Conservation (phyloP, 2,888 invertebrate genomes). For the Drosophila siamana region DNA sequence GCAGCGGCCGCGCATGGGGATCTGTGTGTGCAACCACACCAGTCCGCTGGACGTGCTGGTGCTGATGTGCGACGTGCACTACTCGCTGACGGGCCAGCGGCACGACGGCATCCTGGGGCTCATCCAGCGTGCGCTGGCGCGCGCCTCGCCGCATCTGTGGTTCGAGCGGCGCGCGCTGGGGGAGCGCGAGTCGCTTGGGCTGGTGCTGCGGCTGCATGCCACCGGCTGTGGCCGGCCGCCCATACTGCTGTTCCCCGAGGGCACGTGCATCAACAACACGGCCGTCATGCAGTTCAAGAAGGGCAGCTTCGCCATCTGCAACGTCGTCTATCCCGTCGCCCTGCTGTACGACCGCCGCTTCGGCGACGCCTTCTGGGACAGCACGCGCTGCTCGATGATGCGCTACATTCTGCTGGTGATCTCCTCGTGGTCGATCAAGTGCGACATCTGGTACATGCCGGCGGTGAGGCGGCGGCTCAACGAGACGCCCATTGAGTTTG, state of each 20-base stretch:
- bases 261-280: conserved; percentile 99
- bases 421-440: conserved; percentile 62
- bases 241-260: conserved; percentile 98
- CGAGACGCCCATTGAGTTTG: conserved; percentile 51
- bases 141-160: conserved; percentile 98
- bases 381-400: conserved; percentile 60
- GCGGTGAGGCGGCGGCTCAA: conserved; percentile 21
- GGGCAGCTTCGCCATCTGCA: conserved; percentile 98
- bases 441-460: conserved; percentile 67
- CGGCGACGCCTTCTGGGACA: conserved; percentile 72
- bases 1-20: conserved; percentile 91
- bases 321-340: conserved; percentile 97
- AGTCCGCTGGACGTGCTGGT: conserved; percentile 98
- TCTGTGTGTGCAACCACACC: conserved; percentile 99
- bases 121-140: conserved; percentile 94
- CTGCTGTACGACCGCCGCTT: conserved; percentile 89
- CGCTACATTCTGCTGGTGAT: conserved; percentile 60
- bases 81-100: conserved; percentile 93
- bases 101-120: conserved; percentile 91
- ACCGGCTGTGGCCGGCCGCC: conserved; percentile 95
- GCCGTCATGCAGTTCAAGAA: conserved; percentile 99
- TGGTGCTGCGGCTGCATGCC: conserved; percentile 94
- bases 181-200: conserved; percentile 94
- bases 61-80: conserved; percentile 97
- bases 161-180: conserved; percentile 97